A percentile compares a stretch with the other conserved stretches of the same genome.
Evolutionary conservation across 2,888 invertebrate species (phyloP).

Genomic region (Lasius platythorax): DNA sequence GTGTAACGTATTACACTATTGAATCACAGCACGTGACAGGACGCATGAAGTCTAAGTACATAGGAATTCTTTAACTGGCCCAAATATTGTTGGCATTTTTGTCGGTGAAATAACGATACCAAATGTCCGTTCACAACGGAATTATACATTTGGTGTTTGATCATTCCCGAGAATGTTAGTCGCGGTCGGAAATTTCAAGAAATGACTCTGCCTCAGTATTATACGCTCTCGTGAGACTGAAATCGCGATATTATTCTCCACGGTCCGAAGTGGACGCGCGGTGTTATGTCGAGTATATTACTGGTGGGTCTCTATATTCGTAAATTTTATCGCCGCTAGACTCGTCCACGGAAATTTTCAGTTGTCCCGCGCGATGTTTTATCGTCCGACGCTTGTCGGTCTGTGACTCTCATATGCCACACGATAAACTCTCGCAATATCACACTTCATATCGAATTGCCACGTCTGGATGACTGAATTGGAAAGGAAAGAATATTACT

Average conservation of each 20-base stretch:
- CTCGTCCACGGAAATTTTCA: slow-evolving; percentile 3
- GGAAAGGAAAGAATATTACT: background rate
- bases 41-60: background rate
- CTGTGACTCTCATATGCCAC: background rate
- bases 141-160: background rate
- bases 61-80: background rate
- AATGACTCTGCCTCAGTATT: background rate
- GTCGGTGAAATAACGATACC: background rate
- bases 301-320: background rate
- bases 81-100: slow-evolving; percentile 4
- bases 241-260: slow-evolving; percentile 28
- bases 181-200: slow-evolving; percentile 7
- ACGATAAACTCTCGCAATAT: slow-evolving; percentile 24
- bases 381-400: slow-evolving; percentile 14
- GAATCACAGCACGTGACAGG: background rate
- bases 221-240: background rate
- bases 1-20: background rate
- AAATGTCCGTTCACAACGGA: background rate
- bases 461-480: background rate
- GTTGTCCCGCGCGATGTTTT: background rate
- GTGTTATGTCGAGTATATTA: background rate
- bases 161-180: background rate
- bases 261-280: background rate
- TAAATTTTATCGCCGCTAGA: slow-evolving; percentile 18
- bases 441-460: slow-evolving; percentile 18